Evolutionary conservation across 2,113 vertebrate genomes (phyloP).

Genomic region (Python bivittatus): DNA sequence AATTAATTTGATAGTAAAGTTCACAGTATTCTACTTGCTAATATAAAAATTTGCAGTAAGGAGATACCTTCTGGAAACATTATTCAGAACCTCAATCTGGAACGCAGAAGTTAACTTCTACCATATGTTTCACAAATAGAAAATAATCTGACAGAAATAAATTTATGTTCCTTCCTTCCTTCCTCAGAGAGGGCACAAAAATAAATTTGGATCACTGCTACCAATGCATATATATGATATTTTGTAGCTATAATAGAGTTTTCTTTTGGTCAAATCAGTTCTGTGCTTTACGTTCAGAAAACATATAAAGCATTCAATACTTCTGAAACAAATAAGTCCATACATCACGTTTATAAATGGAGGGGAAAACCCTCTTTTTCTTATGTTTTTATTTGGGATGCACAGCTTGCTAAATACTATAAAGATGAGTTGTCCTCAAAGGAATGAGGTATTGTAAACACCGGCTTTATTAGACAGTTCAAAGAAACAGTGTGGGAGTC

Average conservation of each 20-base stretch:
- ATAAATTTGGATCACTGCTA: background rate
- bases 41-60: background rate
- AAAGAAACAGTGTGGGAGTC: slow-evolving; percentile 74
- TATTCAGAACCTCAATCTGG: background rate
- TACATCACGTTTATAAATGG: background rate
- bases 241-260: slow-evolving; percentile 1
- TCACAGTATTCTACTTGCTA: background rate
- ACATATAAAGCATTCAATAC: background rate
- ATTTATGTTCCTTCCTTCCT: background rate
- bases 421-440: slow-evolving; percentile 53
- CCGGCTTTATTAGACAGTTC: slow-evolving; percentile 66
- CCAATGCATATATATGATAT: background rate
- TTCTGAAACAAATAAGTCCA: background rate
- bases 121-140: background rate
- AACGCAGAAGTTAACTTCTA: background rate
- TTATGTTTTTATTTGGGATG: background rate
- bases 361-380: slow-evolving; percentile 7
- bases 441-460: slow-evolving; percentile 62
- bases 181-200: background rate
- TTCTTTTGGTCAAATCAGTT: slow-evolving; percentile 20
- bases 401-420: slow-evolving; percentile 44
- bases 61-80: slow-evolving; percentile 23
- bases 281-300: slow-evolving; percentile 39
- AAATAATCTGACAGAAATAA: background rate
- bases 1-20: background rate